Evolutionary conservation across 23 tunicate genomes (phyloP).

Genomic region (Botrylloides violaceus): DNA sequence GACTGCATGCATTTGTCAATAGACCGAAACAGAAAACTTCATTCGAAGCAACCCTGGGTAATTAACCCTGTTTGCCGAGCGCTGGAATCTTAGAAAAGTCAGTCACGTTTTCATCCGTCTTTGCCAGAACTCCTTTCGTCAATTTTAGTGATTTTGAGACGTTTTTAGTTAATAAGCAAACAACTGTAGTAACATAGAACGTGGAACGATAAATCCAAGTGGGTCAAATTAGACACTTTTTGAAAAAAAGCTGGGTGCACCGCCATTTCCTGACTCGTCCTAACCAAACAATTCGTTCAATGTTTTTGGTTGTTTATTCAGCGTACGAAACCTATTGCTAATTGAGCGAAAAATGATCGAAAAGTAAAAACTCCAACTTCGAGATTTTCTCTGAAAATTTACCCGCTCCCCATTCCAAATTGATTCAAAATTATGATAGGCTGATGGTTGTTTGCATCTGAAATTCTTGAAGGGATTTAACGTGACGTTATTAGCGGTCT

Average conservation of each 20-base stretch:
- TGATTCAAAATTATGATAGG: too few species aligned
- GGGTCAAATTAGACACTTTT: neutral
- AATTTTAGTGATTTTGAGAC: too few species aligned
- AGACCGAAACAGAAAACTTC: slow-evolving; percentile 17
- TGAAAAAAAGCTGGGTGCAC: neutral
- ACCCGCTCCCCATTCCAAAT: too few species aligned
- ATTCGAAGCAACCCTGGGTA: slow-evolving; percentile 10
- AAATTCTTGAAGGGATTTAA: too few species aligned
- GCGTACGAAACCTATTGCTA: slow-evolving; percentile 3
- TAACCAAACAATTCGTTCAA: slow-evolving; percentile 13
- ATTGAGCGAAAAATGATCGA: neutral
- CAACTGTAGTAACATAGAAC: neutral
- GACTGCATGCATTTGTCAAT: slow-evolving; percentile 22
- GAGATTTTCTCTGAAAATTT: too few species aligned
- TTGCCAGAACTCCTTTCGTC: neutral
- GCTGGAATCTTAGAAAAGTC: neutral
- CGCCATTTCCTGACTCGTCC: slow-evolving; percentile 8
- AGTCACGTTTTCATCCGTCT: neutral
- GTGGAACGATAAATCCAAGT: neutral
- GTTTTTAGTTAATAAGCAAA: too few species aligned
- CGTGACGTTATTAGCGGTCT: too few species aligned
- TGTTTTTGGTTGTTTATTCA: slow-evolving; percentile 11
- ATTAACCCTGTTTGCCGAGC: slow-evolving; percentile 14
- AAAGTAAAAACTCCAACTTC: too few species aligned
- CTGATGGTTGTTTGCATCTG: too few species aligned